These are phyloP conservation scores for Vandiemenella viatica DNA, from an alignment of 2,888 invertebrate species.

Conservation along the genomic window DNA sequence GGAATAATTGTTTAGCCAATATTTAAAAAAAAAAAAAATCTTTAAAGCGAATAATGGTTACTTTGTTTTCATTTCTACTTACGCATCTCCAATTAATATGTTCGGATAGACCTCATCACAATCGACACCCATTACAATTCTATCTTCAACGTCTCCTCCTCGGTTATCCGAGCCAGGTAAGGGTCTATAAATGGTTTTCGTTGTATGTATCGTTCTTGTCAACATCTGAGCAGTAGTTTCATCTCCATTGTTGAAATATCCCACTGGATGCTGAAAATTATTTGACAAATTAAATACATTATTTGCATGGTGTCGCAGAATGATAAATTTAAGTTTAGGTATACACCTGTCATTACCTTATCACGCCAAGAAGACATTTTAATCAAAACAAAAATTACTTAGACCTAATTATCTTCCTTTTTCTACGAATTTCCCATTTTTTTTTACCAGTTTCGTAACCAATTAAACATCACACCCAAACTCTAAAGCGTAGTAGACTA, in stretches of 20 bases:
- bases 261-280: constrained; percentile 8
- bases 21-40: not conserved
- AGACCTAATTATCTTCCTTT: too few relatives aligned
- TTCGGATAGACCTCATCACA: constrained; percentile 62
- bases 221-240: constrained; percentile 10
- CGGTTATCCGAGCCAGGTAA: constrained; percentile 25
- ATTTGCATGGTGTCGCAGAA: too few relatives aligned
- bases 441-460: too few relatives aligned
- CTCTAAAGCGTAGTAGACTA: too few relatives aligned
- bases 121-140: constrained; percentile 38
- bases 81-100: constrained; percentile 61
- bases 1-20: not conserved
- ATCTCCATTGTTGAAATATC: constrained; percentile 11
- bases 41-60: not conserved
- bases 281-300: too few relatives aligned
- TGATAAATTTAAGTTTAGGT: too few relatives aligned
- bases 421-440: too few relatives aligned
- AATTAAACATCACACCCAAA: too few relatives aligned
- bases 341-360: too few relatives aligned
- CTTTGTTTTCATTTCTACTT: constrained; percentile 27
- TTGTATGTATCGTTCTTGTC: constrained; percentile 23
- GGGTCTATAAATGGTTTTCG: constrained; percentile 29
- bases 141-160: constrained; percentile 14
- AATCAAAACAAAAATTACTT: too few relatives aligned
- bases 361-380: too few relatives aligned